Percentiles rank a stretch among this genome's conserved stretches.
Conservation (phyloP, 2,888 invertebrate genomes). For the Hartigia nigra region DNA sequence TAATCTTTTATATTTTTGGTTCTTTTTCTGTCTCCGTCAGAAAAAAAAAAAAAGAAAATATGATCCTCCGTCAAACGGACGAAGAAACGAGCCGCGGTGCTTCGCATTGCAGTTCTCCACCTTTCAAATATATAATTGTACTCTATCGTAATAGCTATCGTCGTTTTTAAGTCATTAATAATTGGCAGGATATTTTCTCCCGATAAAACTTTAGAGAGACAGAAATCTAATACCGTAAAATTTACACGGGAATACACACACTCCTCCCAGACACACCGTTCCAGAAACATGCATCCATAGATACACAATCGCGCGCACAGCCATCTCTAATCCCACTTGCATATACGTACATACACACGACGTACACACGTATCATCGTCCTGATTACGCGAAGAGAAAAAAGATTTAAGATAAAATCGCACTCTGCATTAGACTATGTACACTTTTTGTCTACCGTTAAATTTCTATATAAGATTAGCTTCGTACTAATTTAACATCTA, state of each 20-base stretch:
- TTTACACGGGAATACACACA: background rate
- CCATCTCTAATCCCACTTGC: background rate
- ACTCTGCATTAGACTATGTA: background rate
- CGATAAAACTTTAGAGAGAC: background rate
- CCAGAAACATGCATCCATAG: background rate
- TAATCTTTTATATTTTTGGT: background rate
- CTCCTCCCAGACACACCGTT: background rate
- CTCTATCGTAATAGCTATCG: background rate
- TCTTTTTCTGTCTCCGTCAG: background rate
- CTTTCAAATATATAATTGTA: background rate
- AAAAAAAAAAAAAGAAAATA: background rate
- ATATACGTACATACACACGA: background rate
- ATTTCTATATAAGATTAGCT: background rate
- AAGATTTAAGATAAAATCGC: background rate
- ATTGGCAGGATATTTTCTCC: background rate
- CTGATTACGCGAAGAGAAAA: background rate
- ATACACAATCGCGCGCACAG: background rate
- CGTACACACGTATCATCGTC: background rate
- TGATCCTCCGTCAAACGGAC: background rate
- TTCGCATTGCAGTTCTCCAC: background rate
- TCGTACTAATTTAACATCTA: background rate
- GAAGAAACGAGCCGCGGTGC: background rate
- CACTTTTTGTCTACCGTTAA: background rate
- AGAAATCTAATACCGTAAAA: background rate
- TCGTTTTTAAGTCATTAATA: background rate